Conservation (phyloP, 2,113 vertebrate genomes). For the Aldabrachelys gigantea region DNA sequence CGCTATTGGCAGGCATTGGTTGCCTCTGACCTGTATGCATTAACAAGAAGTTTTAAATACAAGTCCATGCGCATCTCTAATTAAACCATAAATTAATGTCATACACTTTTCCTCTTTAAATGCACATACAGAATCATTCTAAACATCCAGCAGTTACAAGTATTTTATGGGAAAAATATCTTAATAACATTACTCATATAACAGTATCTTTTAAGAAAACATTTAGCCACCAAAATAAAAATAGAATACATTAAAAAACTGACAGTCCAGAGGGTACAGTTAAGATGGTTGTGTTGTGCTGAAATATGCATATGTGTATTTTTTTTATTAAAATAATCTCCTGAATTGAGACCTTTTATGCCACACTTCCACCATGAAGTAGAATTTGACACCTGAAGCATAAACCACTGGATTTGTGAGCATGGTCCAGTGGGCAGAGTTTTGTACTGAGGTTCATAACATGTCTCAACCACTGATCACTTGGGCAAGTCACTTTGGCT, state of each 20-base stretch:
- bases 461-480: neutral
- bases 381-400: neutral
- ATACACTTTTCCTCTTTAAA: neutral
- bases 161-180: neutral
- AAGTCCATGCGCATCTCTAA: neutral
- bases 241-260: neutral
- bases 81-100: neutral
- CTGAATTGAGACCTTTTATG: neutral
- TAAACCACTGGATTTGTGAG: neutral
- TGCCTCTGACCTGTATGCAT: neutral
- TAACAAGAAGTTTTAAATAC: neutral
- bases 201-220: neutral
- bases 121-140: neutral
- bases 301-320: neutral
- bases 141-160: neutral
- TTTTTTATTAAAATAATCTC: neutral
- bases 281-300: neutral
- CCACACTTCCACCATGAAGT: neutral
- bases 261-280: neutral
- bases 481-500: neutral
- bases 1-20: too few species aligned
- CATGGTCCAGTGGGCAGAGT: neutral
- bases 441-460: neutral
- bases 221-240: neutral
- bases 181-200: neutral